Percentiles rank a stretch among this genome's conserved stretches.
Evolutionary conservation across 2,797 vertebrate species (phyloP).

Genomic region (Siniperca obscura): DNA sequence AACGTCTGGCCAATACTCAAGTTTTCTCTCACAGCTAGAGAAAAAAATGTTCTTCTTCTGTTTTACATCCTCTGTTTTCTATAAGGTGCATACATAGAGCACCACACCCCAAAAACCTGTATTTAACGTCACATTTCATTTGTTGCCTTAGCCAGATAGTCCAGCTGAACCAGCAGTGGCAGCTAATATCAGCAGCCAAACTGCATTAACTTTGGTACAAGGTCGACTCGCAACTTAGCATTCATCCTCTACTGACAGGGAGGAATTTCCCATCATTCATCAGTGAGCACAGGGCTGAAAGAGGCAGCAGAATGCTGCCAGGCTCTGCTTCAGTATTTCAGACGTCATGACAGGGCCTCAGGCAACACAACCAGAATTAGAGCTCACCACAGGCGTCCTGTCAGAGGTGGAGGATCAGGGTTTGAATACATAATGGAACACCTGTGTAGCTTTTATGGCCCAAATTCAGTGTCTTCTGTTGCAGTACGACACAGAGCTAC

Average conservation of each 20-base stretch:
- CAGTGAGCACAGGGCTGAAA: conserved; percentile 10
- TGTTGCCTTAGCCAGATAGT: background rate
- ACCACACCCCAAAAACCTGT: background rate
- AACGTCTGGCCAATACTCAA: too few relatives aligned
- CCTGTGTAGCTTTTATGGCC: conserved; percentile 25
- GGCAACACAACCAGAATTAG: conserved; percentile 51
- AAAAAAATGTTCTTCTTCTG: background rate
- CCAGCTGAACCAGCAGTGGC: background rate
- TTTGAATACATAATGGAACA: conserved; percentile 36
- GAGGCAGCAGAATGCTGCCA: conserved; percentile 28
- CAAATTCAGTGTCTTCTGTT: background rate
- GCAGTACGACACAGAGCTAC: background rate
- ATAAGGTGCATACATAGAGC: background rate
- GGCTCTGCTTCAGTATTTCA: background rate
- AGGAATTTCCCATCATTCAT: conserved; percentile 47
- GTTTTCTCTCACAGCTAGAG: background rate
- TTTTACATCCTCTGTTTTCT: background rate
- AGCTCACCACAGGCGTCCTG: conserved; percentile 36
- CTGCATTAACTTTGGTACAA: conserved; percentile 70
- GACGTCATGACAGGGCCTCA: conserved; percentile 25
- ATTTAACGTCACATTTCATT: conserved; percentile 1
- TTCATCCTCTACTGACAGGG: conserved; percentile 31
- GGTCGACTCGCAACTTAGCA: conserved; percentile 46
- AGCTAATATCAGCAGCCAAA: conserved; percentile 16
- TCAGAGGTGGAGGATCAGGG: conserved; percentile 16